Evolutionary conservation across 2,113 vertebrate genomes (phyloP), one percentile per base, ranked within the genome.

Genomic region (Willisornis vidua): DNA sequence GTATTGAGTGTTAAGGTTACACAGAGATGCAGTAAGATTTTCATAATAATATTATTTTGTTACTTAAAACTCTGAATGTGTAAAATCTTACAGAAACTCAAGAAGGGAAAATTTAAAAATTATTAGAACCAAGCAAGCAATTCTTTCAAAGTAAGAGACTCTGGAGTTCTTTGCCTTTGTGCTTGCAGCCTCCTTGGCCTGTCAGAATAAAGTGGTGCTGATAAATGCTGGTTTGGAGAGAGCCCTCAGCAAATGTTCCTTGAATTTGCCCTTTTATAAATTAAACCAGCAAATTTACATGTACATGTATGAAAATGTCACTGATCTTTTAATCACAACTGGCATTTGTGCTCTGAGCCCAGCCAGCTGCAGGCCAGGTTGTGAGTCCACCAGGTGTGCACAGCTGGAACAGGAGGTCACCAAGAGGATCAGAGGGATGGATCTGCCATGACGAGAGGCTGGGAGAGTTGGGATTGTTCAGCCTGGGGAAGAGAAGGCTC

Each of bases 221-320:
- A 2, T 29, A 46, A 33, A 89, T 79, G 43, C 41, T 81, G 48
- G 33, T 74, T 70, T 46, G 61, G 79, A 85, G 70, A 78, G 83
- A 65, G 49, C 62, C 71, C 80, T 87, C 87, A 90, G 95, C 81
- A 68, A 82, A 63, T 68, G 49, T 49, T 71, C 66, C 87, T 87
- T 82, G 85, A 43, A 68, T 57, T 25, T 82, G 66, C 74, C 73
- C 31, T 89, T 94, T 75, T 63, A 26, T 33, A 85, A 87, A 83
- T 80, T 8, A 65, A 75, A 63, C 20, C 16, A 63, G 68, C 41
- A 52, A 3, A 86, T 90, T 94, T 90, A 33, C 31, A 18, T 46
- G 29, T 41, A 19, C 22, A 3, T 8, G 29, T 63, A 48, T 25
- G 74, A 51, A 90, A 93, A 93, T 82, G 78, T 87, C 92, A 94